phyloP scores from a whole-genome alignment of 2,113 vertebrate species.

The Entelurus aequoreus region DNA sequence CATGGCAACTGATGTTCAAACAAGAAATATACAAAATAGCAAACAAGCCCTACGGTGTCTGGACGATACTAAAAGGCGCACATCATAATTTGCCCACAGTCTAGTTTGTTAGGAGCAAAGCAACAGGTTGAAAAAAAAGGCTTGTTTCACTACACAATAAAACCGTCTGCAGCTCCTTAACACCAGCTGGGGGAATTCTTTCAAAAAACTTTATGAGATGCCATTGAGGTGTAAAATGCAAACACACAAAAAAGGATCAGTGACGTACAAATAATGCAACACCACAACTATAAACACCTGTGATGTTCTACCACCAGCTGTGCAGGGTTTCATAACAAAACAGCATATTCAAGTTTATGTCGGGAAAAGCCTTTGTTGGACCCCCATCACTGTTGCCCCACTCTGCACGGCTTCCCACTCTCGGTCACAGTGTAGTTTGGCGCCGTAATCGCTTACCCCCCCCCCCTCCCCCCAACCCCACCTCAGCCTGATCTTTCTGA shows the following conservation, averaged over 20 bases:
- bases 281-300: conserved; percentile 14
- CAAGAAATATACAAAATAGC: neutral
- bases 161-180: conserved; percentile 29
- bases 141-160: conserved; percentile 31
- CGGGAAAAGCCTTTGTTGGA: conserved; percentile 8
- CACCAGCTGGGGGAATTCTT: conserved; percentile 20
- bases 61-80: neutral
- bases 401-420: neutral
- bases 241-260: conserved; percentile 12
- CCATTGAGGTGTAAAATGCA: conserved; percentile 38
- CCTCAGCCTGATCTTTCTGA: conserved; percentile 40
- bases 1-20: neutral
- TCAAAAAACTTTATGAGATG: conserved; percentile 35
- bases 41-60: neutral
- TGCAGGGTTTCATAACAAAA: conserved; percentile 8
- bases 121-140: conserved; percentile 18
- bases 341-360: conserved; percentile 1
- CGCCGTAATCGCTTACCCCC: conserved; percentile 4
- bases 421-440: neutral
- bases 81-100: neutral
- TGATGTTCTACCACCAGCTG: conserved; percentile 35
- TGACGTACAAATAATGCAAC: neutral
- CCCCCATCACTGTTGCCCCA: conserved; percentile 10
- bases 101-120: neutral
- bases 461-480: too few relatives aligned